Base-by-base conservation (phyloP, 2,888 invertebrate genomes). In the Stegophylla sp. region DNA sequence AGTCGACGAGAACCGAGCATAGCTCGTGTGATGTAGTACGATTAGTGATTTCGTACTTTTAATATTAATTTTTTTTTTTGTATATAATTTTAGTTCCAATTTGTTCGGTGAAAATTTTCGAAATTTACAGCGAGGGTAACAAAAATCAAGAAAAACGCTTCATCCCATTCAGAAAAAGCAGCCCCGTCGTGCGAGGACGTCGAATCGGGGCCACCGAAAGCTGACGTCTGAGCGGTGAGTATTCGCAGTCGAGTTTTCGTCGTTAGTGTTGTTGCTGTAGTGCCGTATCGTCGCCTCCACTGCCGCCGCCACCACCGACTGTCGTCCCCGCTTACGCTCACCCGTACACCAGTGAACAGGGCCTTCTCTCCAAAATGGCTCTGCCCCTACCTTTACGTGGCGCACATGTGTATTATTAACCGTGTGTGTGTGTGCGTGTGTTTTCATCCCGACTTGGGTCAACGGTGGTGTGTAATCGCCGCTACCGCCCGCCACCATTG, bases 371-470 rank as follows among this genome's bases (percentile, higher is more conserved):
- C 69, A 79, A 79, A 79, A 79, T 71, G 61, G 79, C 69, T 79
- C 69, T 79, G 79, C 79, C 79, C 79, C 79, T 79, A 79, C 79
- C 69, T 79, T 71, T 79, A 71, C 56, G 63, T 59, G 59, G 51
- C 59, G 61, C 59, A 59, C 69, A 61, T 79, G 69, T 71, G 48
- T 51, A 20, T 53, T 13, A 17, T 43, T 15, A 20, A 28, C 9
- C 26, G 74, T 51, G 41, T 12, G 45, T n/a, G 56, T 45, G 66
- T 53, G 43, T 17, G 56, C 71, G 61, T 41, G 20, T 34, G 79
- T 71, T 79, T 79, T 79, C 79, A 79, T 79, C 79, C 79, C 79
- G 79, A 71, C 79, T 61, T 56, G 77, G 79, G 69, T 71, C 69
- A 75, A 75, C 75, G 79, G 79, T 79, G 79, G 79, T 71, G 77